These are phyloP conservation scores for Sander vitreus DNA, from an alignment of 2,113 vertebrate species.

Conservation along the genomic window DNA sequence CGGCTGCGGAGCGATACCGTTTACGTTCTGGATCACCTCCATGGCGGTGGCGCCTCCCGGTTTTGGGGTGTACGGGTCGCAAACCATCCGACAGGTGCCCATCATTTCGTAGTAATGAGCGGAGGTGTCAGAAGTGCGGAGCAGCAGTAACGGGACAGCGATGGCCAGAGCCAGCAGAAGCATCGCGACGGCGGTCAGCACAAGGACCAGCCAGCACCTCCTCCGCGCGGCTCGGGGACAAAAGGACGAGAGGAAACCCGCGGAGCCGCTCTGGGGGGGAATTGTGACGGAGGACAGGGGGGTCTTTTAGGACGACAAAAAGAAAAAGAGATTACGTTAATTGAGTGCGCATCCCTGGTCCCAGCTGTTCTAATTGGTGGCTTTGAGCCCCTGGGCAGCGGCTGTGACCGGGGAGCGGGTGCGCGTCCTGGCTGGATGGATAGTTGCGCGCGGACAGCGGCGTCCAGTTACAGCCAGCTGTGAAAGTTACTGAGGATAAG, in stretches of 20 bases:
- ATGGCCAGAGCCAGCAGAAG: conserved; percentile 85
- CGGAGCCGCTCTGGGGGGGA: conserved; percentile 80
- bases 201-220: conserved; percentile 81
- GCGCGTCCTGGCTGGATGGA: conserved; percentile 53
- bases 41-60: conserved; percentile 82
- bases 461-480: conserved; percentile 57
- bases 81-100: conserved; percentile 94
- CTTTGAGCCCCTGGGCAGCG: conserved; percentile 42
- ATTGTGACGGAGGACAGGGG: conserved; percentile 76
- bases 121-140: conserved; percentile 78
- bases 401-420: conserved; percentile 35
- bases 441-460: conserved; percentile 48
- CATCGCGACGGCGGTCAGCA: conserved; percentile 86
- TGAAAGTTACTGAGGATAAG: background rate
- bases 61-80: conserved; percentile 87
- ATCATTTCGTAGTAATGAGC: conserved; percentile 94
- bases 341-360: conserved; percentile 35
- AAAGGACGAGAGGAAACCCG: conserved; percentile 81
- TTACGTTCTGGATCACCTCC: conserved; percentile 88
- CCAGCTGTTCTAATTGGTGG: conserved; percentile 15
- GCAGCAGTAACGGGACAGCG: conserved; percentile 84
- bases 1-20: conserved; percentile 80
- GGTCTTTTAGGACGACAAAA: conserved; percentile 31
- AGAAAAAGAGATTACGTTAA: conserved; percentile 7
- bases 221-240: conserved; percentile 81